phyloP scores from a whole-genome alignment of 1,140 invertebrate genomes.

The Choristoneura fumiferana region DNA sequence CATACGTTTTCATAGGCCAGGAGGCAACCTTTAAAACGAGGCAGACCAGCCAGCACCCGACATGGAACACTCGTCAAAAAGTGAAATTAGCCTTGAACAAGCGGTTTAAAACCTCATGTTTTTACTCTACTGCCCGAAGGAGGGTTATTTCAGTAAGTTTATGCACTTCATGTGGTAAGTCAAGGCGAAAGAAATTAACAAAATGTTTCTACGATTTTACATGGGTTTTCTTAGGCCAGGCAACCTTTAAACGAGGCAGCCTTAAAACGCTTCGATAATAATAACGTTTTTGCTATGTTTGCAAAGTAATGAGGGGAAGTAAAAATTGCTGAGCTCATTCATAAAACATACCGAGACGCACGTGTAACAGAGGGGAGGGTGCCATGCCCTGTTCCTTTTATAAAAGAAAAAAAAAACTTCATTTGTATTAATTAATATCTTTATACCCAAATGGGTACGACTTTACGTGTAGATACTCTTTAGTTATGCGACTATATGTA shows the following conservation, averaged over 20 bases:
- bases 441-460: no score
- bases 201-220: no score
- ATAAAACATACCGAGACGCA: conserved; percentile 51
- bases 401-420: not conserved
- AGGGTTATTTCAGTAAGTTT: no score
- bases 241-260: not conserved
- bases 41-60: not conserved
- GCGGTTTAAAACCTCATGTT: not conserved
- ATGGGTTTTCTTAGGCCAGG: no score
- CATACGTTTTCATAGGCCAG: no score
- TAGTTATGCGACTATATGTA: no score
- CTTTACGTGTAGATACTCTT: no score
- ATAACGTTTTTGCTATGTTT: conserved; percentile 31
- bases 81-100: conserved; percentile 7
- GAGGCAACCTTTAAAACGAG: no score
- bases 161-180: no score
- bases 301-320: conserved; percentile 39
- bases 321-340: conserved; percentile 49
- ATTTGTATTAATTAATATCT: no score
- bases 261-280: conserved; percentile 33
- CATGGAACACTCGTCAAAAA: not conserved
- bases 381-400: conserved; percentile 26
- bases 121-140: no score
- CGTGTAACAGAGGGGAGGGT: conserved; percentile 33
- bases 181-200: no score